Evolutionary conservation across 2,888 invertebrate genomes (phyloP).

Genomic region (Drosophila helvetica): DNA sequence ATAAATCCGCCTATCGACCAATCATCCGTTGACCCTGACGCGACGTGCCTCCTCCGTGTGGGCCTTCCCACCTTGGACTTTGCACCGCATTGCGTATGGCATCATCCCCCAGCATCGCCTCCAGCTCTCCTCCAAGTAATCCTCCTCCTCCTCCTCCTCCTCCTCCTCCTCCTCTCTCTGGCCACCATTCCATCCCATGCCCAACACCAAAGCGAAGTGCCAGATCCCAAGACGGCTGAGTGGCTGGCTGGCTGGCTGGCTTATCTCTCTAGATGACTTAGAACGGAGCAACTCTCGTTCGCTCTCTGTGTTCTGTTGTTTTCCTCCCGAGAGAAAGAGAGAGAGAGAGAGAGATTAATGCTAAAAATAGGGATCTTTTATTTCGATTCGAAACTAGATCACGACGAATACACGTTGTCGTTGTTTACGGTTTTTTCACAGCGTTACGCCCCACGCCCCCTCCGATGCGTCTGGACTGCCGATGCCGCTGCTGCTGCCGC

Average conservation of each 20-base stretch:
- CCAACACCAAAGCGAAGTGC: too few species aligned
- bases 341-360: constrained; percentile 50
- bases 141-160: background rate
- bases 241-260: too few species aligned
- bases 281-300: background rate
- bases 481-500: too few species aligned
- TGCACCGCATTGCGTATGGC: constrained; percentile 59
- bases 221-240: background rate
- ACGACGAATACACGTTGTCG: constrained; percentile 74
- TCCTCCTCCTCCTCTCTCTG: background rate
- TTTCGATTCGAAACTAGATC: constrained; percentile 81
- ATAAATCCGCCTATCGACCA: constrained; percentile 1
- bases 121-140: background rate
- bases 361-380: constrained; percentile 77
- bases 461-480: constrained; percentile 22
- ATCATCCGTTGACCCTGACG: constrained; percentile 36
- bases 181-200: background rate
- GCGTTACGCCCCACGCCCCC: constrained; percentile 55
- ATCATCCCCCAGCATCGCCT: constrained; percentile 1
- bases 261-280: background rate
- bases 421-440: constrained; percentile 69
- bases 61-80: constrained; percentile 52
- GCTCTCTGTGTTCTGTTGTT: constrained; percentile 26
- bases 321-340: constrained; percentile 24
- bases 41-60: constrained; percentile 32